These are phyloP conservation scores for Chromobotia macracanthus DNA, from an alignment of 2,797 vertebrate species.

Conservation along the genomic window DNA sequence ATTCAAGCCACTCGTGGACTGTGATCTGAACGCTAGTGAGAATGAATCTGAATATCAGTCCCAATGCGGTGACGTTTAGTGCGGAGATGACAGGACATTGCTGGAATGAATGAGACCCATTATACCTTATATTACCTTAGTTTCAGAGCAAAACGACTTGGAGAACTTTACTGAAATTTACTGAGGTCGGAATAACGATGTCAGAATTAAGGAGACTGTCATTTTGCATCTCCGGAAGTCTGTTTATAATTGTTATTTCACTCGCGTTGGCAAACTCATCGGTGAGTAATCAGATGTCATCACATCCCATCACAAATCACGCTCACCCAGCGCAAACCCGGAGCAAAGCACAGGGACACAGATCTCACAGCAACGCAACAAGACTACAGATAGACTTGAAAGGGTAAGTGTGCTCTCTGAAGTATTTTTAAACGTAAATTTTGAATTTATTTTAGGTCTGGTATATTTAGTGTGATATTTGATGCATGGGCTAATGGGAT, in stretches of 20 bases:
- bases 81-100: not conserved
- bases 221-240: constrained; percentile 10
- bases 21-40: too few species aligned
- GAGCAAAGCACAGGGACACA: constrained; percentile 25
- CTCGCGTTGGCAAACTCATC: not conserved
- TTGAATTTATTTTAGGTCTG: not conserved
- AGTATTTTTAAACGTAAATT: not conserved
- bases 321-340: not conserved
- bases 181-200: constrained; percentile 21
- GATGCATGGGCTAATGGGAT: too few species aligned
- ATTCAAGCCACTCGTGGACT: constrained; percentile 4
- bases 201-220: constrained; percentile 10
- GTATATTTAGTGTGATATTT: not conserved
- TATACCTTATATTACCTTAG: too few species aligned
- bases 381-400: constrained; percentile 20
- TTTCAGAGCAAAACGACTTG: not conserved
- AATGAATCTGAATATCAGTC: not conserved
- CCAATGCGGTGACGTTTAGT: not conserved
- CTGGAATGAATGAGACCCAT: too few species aligned
- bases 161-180: not conserved
- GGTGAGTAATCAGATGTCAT: constrained; percentile 4
- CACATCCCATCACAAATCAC: not conserved
- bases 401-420: constrained; percentile 31
- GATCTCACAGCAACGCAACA: not conserved
- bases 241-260: constrained; percentile 19